phyloP scores from a whole-genome alignment of 2,888 invertebrate genomes.

The Tortrix viridana region DNA sequence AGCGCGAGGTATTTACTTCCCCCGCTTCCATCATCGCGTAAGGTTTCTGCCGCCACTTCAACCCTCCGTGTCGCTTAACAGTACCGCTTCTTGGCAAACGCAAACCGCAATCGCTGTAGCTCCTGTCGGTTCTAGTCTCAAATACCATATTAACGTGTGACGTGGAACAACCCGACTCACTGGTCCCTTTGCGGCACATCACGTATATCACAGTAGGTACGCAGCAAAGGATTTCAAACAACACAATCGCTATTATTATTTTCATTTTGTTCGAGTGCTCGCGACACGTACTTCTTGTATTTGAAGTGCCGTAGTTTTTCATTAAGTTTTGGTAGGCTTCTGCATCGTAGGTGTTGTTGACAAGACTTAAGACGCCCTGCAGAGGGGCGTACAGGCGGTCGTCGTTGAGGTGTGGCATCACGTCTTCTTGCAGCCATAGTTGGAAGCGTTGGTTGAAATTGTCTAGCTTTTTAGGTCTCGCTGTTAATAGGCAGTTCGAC shows the following conservation, averaged over 20 bases:
- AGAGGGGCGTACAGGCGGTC: constrained; percentile 85
- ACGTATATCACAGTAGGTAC: constrained; percentile 50
- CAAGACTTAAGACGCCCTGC: constrained; percentile 71
- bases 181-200: constrained; percentile 38
- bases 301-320: neutral
- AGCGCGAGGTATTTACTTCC: constrained; percentile 1
- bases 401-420: constrained; percentile 83
- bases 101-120: neutral
- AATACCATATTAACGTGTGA: neutral
- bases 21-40: neutral
- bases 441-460: constrained; percentile 81
- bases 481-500: constrained; percentile 75
- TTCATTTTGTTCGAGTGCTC: constrained; percentile 55
- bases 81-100: neutral
- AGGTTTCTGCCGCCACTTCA: constrained; percentile 3
- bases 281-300: neutral
- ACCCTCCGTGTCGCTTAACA: neutral
- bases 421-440: constrained; percentile 78
- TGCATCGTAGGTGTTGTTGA: constrained; percentile 49
- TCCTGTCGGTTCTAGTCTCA: neutral
- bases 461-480: constrained; percentile 57
- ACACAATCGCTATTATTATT: constrained; percentile 56
- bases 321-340: neutral
- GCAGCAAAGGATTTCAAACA: constrained; percentile 69
- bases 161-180: neutral